Evolutionary conservation across 2,888 invertebrate genomes (phyloP).

Genomic region (Pristionchus exspectatus): DNA sequence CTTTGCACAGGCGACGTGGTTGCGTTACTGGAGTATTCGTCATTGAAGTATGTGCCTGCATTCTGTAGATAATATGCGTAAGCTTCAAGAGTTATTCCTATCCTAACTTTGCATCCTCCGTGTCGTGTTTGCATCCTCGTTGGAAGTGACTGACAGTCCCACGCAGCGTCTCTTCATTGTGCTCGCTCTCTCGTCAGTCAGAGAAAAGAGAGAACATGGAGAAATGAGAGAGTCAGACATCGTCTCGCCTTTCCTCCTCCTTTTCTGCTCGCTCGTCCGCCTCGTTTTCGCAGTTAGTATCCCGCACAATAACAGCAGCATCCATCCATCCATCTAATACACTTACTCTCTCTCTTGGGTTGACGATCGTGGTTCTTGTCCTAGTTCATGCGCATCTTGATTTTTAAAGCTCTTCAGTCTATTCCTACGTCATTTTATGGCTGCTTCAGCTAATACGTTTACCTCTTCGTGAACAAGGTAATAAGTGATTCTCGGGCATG

Average conservation of each 20-base stretch:
- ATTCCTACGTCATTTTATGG: too few species aligned
- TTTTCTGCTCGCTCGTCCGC: neutral
- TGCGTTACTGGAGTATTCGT: too few species aligned
- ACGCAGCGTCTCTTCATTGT: neutral
- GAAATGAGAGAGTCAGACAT: neutral
- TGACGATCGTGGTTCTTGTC: neutral
- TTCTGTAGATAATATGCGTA: too few species aligned
- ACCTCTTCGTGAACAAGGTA: too few species aligned
- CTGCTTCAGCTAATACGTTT: too few species aligned
- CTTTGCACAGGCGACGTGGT: too few species aligned
- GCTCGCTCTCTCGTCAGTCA: neutral
- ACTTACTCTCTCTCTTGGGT: neutral
- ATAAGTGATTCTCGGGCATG: too few species aligned
- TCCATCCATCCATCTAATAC: constrained; percentile 7
- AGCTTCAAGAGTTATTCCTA: too few species aligned
- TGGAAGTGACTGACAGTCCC: constrained; percentile 10
- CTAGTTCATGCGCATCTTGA: neutral
- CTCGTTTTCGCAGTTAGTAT: neutral
- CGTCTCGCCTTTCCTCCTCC: neutral
- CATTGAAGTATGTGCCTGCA: too few species aligned
- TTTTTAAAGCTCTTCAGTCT: neutral
- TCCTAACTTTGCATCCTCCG: too few species aligned
- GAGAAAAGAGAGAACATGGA: neutral
- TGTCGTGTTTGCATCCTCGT: too few species aligned
- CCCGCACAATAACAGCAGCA: neutral